Evolutionary conservation across 2,797 vertebrate species (phyloP).

Genomic region (Eleutherodactylus coqui): DNA sequence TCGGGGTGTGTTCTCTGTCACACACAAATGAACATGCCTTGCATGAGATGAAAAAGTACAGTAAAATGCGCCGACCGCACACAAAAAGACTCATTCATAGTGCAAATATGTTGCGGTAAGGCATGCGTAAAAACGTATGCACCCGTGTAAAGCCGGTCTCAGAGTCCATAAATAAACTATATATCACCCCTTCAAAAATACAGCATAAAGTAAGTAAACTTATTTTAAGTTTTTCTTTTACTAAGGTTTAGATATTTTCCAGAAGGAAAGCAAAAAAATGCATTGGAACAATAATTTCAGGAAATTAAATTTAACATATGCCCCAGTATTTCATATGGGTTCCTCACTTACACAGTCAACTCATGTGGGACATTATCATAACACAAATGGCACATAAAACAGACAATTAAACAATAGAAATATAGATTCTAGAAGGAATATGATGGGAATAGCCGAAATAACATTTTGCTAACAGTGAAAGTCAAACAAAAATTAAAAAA

Average conservation of each 20-base stretch:
- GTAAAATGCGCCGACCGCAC: too few relatives aligned
- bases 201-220: too few relatives aligned
- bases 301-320: background rate
- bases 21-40: too few relatives aligned
- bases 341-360: background rate
- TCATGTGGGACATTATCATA: background rate
- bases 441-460: background rate
- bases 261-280: background rate
- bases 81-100: too few relatives aligned
- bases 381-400: background rate
- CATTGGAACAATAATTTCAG: background rate
- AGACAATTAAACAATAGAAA: background rate
- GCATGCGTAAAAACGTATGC: too few relatives aligned
- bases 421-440: background rate
- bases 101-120: too few relatives aligned
- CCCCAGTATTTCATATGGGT: background rate
- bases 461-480: background rate
- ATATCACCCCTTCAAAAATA: too few relatives aligned
- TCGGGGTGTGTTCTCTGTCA: too few relatives aligned
- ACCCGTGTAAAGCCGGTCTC: too few relatives aligned
- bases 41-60: too few relatives aligned
- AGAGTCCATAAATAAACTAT: too few relatives aligned
- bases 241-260: background rate
- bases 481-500: background rate
- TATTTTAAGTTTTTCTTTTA: background rate